Percentiles rank a stretch among this genome's conserved stretches.
phyloP scores from a whole-genome alignment of 2,113 vertebrate species.

The Zapornia atra region DNA sequence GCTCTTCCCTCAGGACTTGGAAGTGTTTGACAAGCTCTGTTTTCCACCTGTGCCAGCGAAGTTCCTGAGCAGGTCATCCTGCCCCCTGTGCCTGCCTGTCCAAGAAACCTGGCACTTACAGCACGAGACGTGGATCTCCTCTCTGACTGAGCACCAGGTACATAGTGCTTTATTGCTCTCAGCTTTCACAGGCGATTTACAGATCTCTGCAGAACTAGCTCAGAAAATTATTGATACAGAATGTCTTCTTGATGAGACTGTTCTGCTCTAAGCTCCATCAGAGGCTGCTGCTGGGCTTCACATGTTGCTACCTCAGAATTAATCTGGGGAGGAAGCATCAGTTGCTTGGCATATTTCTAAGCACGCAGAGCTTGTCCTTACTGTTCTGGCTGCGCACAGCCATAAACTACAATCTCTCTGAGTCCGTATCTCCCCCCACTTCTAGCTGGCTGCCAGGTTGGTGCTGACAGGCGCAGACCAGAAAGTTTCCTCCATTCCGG shows the following conservation, averaged over 20 bases:
- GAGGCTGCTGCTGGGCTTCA: background rate
- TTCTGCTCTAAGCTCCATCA: background rate
- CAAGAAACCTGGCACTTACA: slow-evolving; percentile 75
- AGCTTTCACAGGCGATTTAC: background rate
- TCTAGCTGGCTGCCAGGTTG: background rate
- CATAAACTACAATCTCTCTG: background rate
- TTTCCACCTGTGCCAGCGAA: background rate
- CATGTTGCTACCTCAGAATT: background rate
- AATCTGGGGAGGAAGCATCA: background rate
- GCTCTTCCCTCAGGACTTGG: slow-evolving; percentile 69
- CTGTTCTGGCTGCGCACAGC: background rate
- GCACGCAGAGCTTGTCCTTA: background rate
- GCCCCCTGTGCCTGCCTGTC: slow-evolving; percentile 69
- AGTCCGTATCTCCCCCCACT: background rate
- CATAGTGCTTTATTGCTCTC: background rate
- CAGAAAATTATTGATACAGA: background rate
- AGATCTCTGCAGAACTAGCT: background rate
- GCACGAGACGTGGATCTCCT: slow-evolving; percentile 62
- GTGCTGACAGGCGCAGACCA: background rate
- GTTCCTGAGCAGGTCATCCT: slow-evolving; percentile 3
- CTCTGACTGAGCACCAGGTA: slow-evolving; percentile 57
- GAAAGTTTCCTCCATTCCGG: slow-evolving; percentile 53
- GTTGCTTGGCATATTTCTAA: background rate
- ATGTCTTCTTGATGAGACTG: background rate
- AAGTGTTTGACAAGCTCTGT: slow-evolving; percentile 62